Evolutionary conservation across 2,113 vertebrate species (phyloP).

Genomic region (Oreochromis niloticus): DNA sequence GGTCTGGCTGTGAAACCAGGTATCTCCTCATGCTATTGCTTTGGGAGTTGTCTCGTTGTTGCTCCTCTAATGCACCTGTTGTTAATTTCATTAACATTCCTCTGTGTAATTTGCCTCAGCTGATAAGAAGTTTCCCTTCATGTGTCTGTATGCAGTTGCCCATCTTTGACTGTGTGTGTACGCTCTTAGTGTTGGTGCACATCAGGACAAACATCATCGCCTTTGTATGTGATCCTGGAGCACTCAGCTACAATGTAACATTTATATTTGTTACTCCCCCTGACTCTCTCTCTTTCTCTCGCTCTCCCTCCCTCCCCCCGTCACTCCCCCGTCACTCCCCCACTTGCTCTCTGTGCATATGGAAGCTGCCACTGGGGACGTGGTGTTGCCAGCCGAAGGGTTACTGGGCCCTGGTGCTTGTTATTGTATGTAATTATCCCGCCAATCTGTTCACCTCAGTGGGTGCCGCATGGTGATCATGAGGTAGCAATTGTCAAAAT

Average conservation of each 20-base stretch:
- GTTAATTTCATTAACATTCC: not conserved
- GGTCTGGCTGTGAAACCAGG: fast-evolving
- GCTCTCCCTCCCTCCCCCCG: too few relatives aligned
- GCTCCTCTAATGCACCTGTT: not conserved
- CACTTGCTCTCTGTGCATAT: slow-evolving; percentile 76
- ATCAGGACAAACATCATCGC: not conserved
- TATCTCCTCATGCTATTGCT: not conserved
- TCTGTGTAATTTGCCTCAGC: not conserved
- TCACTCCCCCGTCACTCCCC: not conserved
- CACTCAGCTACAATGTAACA: not conserved
- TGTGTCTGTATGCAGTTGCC: not conserved
- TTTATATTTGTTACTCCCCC: not conserved
- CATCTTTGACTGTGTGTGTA: fast-evolving
- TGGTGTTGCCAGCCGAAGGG: slow-evolving; percentile 88
- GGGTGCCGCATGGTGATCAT: slow-evolving; percentile 88
- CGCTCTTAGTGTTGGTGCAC: fast-evolving
- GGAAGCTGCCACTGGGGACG: slow-evolving; percentile 88
- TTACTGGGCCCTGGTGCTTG: slow-evolving; percentile 85
- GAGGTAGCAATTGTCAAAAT: slow-evolving; percentile 88
- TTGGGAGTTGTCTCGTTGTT: not conserved
- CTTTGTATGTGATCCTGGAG: not conserved
- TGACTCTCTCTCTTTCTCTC: not conserved
- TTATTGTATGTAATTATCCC: slow-evolving; percentile 99
- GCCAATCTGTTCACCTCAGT: slow-evolving; percentile 99
- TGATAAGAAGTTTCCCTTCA: not conserved